A percentile compares a stretch with the other conserved stretches of the same genome.
Conservation (phyloP, 2,797 vertebrate species). For the Phataginus tricuspis region DNA sequence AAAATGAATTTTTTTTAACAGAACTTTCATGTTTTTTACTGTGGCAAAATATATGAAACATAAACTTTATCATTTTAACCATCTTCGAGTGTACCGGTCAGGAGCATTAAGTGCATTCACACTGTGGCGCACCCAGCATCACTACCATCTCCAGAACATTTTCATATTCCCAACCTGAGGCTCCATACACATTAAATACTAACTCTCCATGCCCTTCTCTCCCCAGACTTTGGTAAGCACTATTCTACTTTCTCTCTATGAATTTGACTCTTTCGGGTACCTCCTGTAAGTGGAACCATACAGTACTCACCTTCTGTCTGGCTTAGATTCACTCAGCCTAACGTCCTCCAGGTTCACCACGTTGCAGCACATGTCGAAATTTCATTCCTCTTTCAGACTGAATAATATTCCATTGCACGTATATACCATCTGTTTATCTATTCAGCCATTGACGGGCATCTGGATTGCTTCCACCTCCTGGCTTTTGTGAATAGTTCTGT, state of each 20-base stretch:
- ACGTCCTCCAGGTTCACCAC: neutral
- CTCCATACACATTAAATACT: neutral
- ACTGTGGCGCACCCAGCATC: neutral
- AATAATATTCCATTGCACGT: neutral
- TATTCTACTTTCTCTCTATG: neutral
- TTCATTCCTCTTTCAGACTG: neutral
- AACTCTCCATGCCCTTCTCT: neutral
- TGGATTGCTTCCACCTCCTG: neutral
- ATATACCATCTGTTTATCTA: neutral
- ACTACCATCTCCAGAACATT: neutral
- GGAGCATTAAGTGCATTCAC: neutral
- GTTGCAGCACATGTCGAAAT: neutral
- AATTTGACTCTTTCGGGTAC: neutral
- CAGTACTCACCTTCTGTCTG: neutral
- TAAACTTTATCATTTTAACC: neutral
- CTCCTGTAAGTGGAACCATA: neutral
- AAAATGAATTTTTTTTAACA: neutral
- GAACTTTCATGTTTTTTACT: constrained; percentile 23
- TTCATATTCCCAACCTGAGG: neutral
- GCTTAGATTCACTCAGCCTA: neutral
- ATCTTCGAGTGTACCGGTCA: neutral
- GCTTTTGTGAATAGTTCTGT: neutral
- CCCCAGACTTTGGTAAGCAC: neutral
- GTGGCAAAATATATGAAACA: neutral
- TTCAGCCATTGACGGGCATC: neutral